Evolutionary conservation across 2,888 invertebrate genomes (phyloP).

Genomic region (Brachyptera risi): DNA sequence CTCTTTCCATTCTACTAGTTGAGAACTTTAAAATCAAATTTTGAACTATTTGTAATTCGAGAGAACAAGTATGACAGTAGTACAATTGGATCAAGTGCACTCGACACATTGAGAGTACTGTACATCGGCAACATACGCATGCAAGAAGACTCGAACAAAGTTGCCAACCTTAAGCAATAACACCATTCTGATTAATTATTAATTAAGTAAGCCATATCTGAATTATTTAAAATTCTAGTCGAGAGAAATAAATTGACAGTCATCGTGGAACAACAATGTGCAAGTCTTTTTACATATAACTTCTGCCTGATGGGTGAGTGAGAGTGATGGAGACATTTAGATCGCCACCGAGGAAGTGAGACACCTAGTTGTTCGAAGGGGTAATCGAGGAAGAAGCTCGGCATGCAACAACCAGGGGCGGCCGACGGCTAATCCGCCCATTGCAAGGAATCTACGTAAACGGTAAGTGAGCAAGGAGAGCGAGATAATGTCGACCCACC

Average conservation of each 20-base stretch:
- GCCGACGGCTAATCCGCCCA: constrained; percentile 1
- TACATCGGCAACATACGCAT: not conserved
- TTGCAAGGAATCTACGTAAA: constrained; percentile 20
- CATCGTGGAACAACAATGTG: constrained; percentile 17
- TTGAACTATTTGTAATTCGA: not conserved
- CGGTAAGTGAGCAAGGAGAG: constrained; percentile 11
- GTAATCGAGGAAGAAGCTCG: not conserved
- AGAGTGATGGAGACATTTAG: constrained; percentile 19
- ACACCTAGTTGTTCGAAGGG: constrained; percentile 15
- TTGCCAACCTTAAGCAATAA: not conserved
- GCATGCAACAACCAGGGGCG: constrained; percentile 10
- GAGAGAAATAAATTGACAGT: not conserved
- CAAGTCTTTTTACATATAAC: constrained; percentile 26
- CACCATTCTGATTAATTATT: not conserved
- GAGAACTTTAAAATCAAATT: not conserved
- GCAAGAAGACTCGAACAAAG: not conserved
- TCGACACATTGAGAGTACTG: not conserved
- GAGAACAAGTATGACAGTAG: not conserved
- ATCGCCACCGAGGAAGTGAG: constrained; percentile 12
- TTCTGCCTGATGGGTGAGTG: constrained; percentile 22
- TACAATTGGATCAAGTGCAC: not conserved
- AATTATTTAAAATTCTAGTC: not conserved
- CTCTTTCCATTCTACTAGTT: too few relatives aligned
- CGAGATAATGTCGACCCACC: constrained; percentile 58
- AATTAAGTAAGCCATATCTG: not conserved